Evolutionary conservation across 2,797 vertebrate species (phyloP).

Genomic region (Miichthys miiuy): DNA sequence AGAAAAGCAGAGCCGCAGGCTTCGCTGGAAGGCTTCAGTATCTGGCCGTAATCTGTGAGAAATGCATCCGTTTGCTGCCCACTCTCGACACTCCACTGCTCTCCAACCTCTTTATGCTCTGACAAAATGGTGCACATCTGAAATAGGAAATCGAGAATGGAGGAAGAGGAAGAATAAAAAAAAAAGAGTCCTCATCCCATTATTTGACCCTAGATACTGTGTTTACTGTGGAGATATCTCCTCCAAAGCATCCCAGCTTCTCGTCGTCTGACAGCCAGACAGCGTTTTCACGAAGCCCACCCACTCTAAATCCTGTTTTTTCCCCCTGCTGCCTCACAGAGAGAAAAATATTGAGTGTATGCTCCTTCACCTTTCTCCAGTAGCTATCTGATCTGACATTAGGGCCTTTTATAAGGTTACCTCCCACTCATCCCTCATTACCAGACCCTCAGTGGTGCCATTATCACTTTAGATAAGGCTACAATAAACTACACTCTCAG

Average conservation of each 20-base stretch:
- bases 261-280: conserved; percentile 19
- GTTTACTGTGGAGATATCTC: conserved; percentile 16
- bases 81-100: conserved; percentile 33
- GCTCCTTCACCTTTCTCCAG: conserved; percentile 29
- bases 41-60: conserved; percentile 35
- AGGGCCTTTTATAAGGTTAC: conserved; percentile 66
- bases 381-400: conserved; percentile 67
- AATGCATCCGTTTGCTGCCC: conserved; percentile 35
- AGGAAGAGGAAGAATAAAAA: background rate
- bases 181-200: background rate
- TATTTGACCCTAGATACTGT: conserved; percentile 18
- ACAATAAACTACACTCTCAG: conserved; percentile 67
- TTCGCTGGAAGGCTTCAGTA: conserved; percentile 25
- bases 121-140: conserved; percentile 40
- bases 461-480: conserved; percentile 71
- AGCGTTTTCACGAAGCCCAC: conserved; percentile 20
- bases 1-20: conserved; percentile 29
- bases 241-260: conserved; percentile 11
- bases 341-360: conserved; percentile 38
- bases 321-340: conserved; percentile 18
- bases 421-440: conserved; percentile 68
- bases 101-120: conserved; percentile 21
- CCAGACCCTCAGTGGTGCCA: conserved; percentile 59
- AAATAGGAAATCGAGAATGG: conserved; percentile 22
- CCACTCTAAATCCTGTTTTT: conserved; percentile 12